Evolutionary conservation across 2,888 invertebrate genomes (phyloP), one percentile per base, ranked within the genome.

Genomic region (Leptothorax acervorum): DNA sequence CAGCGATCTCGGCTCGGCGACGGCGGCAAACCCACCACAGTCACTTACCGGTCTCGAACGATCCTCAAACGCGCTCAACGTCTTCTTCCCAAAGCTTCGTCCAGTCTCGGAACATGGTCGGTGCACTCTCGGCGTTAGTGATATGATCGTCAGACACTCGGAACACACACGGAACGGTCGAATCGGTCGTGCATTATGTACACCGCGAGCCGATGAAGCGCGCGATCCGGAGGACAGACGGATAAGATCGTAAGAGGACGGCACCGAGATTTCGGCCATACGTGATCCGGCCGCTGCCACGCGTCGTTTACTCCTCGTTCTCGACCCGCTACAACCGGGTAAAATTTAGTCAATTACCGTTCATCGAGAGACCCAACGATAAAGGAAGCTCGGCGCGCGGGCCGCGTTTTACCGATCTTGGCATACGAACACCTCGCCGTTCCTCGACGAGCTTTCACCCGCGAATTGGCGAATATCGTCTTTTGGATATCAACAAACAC

Each of bases 1-100:
- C 92, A 93, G 94, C 93, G 94, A 95, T 95, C 95, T 95, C 95
- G 95, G 94, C 94, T 93, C 93, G 94, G 95, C 94, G 94, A 95
- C 95, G 94, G 95, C 94, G 94, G 94, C 95, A 92, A 90, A 94
- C 93, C 93, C 92, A 94, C 94, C 94, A 94, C 94, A 93, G 92
- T 94, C 93, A 93, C 82, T 92, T 91, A 94, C 93, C 94, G 94
- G 94, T 94, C 94, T 90, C 87, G 83, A 92, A 92, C 91, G 91
- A 94, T 93, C 93, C 92, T 93, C 93, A 92, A 89, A 93, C 93
- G 93, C 93, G 93, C 94, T 92, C 93, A 93, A 92, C 93, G 93
- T 93, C 92, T 92, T 93, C 92, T 92, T 91, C 91, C 92, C 92
- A 90, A 92, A 92, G 92, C 91, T 92, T 92, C 91, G 90, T 92